Evolutionary conservation across 2,113 vertebrate species (phyloP).

Genomic region (Catharus bicknelli): DNA sequence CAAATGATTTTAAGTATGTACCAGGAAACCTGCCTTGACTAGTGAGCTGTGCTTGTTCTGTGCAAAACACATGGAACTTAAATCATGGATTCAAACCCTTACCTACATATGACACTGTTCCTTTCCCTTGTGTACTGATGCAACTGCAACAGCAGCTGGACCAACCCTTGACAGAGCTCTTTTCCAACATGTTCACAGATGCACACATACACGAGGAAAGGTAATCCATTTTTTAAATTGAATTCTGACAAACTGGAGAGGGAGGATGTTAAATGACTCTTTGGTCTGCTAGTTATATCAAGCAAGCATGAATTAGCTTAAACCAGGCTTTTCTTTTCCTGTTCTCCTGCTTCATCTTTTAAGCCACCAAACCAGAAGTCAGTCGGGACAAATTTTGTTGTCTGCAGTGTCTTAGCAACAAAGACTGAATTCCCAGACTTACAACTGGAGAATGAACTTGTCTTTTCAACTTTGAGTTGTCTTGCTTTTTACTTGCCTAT

Average conservation of each 20-base stretch:
- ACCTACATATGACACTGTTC: background rate
- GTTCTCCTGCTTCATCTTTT: background rate
- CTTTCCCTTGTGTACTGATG: background rate
- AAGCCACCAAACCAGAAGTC: background rate
- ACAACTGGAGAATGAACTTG: background rate
- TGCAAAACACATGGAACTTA: background rate
- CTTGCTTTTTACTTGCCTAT: background rate
- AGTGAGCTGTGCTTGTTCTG: background rate
- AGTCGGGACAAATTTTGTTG: background rate
- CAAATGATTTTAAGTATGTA: background rate
- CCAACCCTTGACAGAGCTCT: background rate
- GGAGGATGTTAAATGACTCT: background rate
- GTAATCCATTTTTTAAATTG: background rate
- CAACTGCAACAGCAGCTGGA: background rate
- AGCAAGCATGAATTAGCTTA: background rate
- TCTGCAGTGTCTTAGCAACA: background rate
- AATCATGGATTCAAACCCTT: background rate
- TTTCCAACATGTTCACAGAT: background rate
- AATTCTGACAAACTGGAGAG: background rate
- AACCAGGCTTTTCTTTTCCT: background rate
- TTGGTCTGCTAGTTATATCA: background rate
- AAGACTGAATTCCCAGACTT: background rate
- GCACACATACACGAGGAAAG: background rate
- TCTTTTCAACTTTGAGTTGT: background rate
- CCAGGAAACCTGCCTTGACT: background rate